These are phyloP conservation scores for Eulithis testata DNA, from an alignment of 2,888 invertebrate genomes.

Conservation along the genomic window DNA sequence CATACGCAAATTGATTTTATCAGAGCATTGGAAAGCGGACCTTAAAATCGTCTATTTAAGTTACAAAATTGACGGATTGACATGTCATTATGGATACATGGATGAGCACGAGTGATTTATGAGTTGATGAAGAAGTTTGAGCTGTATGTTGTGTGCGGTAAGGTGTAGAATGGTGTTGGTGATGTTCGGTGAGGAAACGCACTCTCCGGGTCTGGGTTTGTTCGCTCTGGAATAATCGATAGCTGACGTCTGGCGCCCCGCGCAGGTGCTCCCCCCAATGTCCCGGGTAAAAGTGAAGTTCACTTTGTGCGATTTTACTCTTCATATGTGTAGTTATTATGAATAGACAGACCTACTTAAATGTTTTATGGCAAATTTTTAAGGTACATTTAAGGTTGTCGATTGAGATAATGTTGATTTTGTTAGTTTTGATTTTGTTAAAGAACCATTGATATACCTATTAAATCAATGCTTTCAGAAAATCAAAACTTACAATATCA, in stretches of 20 bases:
- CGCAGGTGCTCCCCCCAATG: conserved; percentile 66
- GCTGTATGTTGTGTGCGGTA: conserved; percentile 50
- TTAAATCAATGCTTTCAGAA: no score
- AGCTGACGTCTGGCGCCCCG: conserved; percentile 80
- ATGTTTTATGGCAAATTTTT: no score
- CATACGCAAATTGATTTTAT: conserved; percentile 65
- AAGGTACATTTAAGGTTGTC: no score
- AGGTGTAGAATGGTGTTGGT: conserved; percentile 55
- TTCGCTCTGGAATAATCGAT: conserved; percentile 84
- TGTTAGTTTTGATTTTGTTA: no score
- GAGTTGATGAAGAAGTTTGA: conserved; percentile 48
- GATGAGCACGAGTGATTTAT: conserved; percentile 70
- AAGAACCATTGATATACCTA: no score
- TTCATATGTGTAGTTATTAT: no score
- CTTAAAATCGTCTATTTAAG: conserved; percentile 48
- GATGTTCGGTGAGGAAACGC: conserved; percentile 62
- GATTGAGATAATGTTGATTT: no score
- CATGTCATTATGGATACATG: conserved; percentile 58
- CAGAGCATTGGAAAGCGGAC: conserved; percentile 47
- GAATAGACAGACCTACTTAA: no score
- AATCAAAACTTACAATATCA: no score
- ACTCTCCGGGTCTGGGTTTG: conserved; percentile 67
- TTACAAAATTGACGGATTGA: conserved; percentile 57
- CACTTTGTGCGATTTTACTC: background rate
- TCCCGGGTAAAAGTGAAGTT: conserved; percentile 53